Conservation (phyloP, 2,113 vertebrate genomes). For the Piprites chloris region DNA sequence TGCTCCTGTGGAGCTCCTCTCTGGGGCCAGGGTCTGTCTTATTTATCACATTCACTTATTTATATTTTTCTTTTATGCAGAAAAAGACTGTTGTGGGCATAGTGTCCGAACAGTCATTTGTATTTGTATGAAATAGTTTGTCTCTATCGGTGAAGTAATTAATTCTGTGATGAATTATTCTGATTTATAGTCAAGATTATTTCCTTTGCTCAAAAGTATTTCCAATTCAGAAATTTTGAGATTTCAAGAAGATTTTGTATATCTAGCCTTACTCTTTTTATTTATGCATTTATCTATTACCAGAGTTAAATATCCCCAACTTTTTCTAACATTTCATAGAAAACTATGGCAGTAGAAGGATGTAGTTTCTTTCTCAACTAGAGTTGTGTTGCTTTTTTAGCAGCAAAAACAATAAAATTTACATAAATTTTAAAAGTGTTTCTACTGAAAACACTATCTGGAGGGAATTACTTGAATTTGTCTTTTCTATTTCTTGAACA, state of each 20-base stretch:
- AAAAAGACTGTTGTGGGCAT: accelerated
- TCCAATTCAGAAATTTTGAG: not conserved
- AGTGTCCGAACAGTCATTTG: not conserved
- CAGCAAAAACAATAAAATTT: not conserved
- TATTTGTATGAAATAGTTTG: not conserved
- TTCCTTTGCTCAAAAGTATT: not conserved
- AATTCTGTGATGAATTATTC: accelerated
- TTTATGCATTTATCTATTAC: not conserved
- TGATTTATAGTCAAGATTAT: not conserved
- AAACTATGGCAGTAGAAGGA: not conserved
- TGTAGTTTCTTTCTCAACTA: not conserved
- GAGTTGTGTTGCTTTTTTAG: not conserved
- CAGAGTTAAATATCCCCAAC: not conserved
- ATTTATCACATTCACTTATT: not conserved
- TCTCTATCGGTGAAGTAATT: not conserved
- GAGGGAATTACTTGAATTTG: not conserved
- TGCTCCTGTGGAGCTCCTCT: not conserved
- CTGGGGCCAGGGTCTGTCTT: not conserved
- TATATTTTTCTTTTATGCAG: not conserved
- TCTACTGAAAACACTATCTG: not conserved
- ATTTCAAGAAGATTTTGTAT: not conserved
- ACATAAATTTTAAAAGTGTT: not conserved
- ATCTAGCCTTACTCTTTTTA: not conserved
- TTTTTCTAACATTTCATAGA: not conserved
- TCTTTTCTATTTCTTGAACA: not conserved